phyloP scores from a whole-genome alignment of 2,888 invertebrate genomes.

The Leptothorax acervorum region DNA sequence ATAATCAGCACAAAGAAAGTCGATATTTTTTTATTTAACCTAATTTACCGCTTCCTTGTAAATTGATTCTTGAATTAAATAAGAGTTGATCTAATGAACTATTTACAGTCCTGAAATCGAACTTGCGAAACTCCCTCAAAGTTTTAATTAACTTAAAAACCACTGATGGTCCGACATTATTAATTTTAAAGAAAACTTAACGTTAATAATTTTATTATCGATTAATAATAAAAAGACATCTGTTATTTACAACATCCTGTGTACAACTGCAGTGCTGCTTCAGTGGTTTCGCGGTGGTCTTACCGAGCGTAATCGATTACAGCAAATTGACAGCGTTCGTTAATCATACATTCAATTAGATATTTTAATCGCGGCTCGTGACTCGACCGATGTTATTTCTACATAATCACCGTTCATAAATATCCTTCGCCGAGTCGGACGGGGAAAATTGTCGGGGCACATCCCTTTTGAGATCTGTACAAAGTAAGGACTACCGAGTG shows the following conservation, averaged over 20 bases:
- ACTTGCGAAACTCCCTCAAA: neutral
- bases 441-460: constrained; percentile 27
- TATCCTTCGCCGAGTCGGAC: constrained; percentile 29
- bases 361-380: constrained; percentile 46
- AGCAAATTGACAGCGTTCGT: constrained; percentile 44
- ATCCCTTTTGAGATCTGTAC: constrained; percentile 28
- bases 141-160: neutral
- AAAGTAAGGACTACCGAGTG: constrained; percentile 19
- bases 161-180: neutral
- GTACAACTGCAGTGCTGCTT: neutral
- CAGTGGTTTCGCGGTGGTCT: constrained; percentile 27
- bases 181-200: neutral
- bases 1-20: neutral
- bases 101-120: neutral
- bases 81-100: neutral
- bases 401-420: constrained; percentile 45
- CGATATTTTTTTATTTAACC: neutral
- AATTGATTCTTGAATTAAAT: constrained; percentile 16
- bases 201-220: constrained; percentile 2
- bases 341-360: constrained; percentile 52
- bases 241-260: neutral
- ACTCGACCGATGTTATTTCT: constrained; percentile 36
- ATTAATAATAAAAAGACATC: constrained; percentile 4
- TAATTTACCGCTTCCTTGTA: neutral
- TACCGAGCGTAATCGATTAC: constrained; percentile 21